Evolutionary conservation across 2,888 invertebrate species (phyloP).

Genomic region (Taenaris catops): DNA sequence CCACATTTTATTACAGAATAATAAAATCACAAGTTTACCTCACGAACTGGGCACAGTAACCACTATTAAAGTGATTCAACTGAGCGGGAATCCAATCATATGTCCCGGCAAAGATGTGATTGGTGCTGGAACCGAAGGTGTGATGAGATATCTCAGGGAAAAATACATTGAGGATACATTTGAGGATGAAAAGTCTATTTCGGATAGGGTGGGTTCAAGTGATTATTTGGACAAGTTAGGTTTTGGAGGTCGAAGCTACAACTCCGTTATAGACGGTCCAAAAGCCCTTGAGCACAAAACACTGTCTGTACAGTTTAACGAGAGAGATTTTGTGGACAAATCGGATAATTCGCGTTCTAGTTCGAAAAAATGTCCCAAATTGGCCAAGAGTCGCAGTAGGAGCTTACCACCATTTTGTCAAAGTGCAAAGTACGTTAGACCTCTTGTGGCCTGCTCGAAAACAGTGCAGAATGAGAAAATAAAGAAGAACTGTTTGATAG

Average conservation of each 20-base stretch:
- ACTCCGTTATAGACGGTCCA: constrained; percentile 51
- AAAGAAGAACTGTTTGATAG: constrained; percentile 57
- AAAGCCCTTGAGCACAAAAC: constrained; percentile 36
- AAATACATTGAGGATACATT: constrained; percentile 43
- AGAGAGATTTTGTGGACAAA: constrained; percentile 39
- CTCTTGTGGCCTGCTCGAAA: constrained; percentile 33
- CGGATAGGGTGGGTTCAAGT: constrained; percentile 33
- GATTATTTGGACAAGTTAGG: constrained; percentile 31
- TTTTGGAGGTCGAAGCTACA: constrained; percentile 48
- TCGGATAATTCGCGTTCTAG: constrained; percentile 49
- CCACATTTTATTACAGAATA: constrained; percentile 82
- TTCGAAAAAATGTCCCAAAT: constrained; percentile 61
- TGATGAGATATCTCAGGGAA: constrained; percentile 52
- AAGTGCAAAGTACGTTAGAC: constrained; percentile 59
- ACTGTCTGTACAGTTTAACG: constrained; percentile 49
- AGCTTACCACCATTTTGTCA: constrained; percentile 58
- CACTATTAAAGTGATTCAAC: constrained; percentile 81
- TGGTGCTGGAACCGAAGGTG: constrained; percentile 61
- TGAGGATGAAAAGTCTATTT: constrained; percentile 49
- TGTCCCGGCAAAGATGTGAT: constrained; percentile 79
- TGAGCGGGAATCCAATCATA: constrained; percentile 80
- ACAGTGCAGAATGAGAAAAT: constrained; percentile 46
- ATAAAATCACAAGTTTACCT: constrained; percentile 79
- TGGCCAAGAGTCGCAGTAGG: constrained; percentile 56
- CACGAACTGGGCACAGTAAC: constrained; percentile 81